A percentile compares a stretch with the other conserved stretches of the same genome.
phyloP scores from a whole-genome alignment of 2,888 invertebrate species.

The Watsonalla binaria region DNA sequence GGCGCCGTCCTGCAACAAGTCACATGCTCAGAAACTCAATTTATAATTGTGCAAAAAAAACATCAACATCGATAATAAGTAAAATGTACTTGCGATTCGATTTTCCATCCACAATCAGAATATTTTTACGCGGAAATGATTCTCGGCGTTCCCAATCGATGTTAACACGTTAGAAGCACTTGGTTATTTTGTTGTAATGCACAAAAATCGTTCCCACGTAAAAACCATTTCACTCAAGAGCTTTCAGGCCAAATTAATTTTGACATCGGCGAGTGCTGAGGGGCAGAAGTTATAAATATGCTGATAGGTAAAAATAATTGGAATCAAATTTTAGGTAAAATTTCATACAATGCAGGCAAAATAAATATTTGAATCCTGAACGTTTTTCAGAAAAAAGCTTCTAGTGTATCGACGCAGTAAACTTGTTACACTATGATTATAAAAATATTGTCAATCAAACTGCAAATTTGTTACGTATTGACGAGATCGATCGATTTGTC shows the following conservation, averaged over 20 bases:
- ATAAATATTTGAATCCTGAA: neutral
- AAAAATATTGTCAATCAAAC: neutral
- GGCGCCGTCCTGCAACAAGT: conserved; percentile 74
- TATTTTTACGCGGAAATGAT: conserved; percentile 80
- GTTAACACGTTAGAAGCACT: conserved; percentile 69
- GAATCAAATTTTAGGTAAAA: neutral
- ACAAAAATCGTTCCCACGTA: conserved; percentile 80
- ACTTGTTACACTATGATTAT: neutral
- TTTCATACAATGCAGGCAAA: neutral
- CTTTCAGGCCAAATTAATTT: conserved; percentile 72
- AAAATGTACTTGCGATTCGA: conserved; percentile 74
- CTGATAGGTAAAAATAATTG: neutral
- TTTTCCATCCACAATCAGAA: conserved; percentile 78
- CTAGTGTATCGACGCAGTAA: neutral
- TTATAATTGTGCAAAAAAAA: conserved; percentile 22
- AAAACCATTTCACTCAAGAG: conserved; percentile 79
- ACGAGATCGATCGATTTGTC: neutral
- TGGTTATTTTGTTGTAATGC: conserved; percentile 59
- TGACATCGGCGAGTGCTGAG: conserved; percentile 33
- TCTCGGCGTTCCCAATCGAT: conserved; percentile 76
- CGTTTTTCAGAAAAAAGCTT: neutral
- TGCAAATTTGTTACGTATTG: neutral
- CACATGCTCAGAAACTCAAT: conserved; percentile 30
- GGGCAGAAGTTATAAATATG: conserved; percentile 21
- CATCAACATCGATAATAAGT: conserved; percentile 37